Evolutionary conservation across 2,797 vertebrate genomes (phyloP).

Genomic region (Characodon lateralis): DNA sequence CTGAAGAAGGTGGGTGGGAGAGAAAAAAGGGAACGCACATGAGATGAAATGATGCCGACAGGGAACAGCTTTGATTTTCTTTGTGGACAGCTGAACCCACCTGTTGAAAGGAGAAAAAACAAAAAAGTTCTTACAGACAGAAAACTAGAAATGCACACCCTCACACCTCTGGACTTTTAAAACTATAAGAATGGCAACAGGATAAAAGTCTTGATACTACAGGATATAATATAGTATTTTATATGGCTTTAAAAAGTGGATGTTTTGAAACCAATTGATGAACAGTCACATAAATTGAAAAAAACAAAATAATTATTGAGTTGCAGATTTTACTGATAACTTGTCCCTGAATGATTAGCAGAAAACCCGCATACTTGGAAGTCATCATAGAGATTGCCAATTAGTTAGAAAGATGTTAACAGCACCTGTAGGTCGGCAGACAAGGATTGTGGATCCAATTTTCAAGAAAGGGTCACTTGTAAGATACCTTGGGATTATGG

Average conservation of each 20-base stretch:
- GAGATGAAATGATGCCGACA: slow-evolving; percentile 52
- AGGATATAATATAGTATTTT: not conserved
- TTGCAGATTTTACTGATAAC: not conserved
- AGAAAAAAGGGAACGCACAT: slow-evolving; percentile 9
- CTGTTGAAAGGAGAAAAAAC: slow-evolving; percentile 30
- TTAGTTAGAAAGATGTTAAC: not conserved
- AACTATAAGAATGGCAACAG: not conserved
- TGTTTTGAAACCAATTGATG: not conserved
- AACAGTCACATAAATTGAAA: not conserved
- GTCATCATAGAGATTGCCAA: not conserved
- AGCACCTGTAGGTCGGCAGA: not conserved
- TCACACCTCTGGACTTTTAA: not conserved
- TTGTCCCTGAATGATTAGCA: not conserved
- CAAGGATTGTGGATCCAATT: not conserved
- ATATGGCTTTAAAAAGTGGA: not conserved
- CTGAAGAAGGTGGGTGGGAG: slow-evolving; percentile 18
- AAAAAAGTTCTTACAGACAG: slow-evolving; percentile 16
- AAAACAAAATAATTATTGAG: not conserved
- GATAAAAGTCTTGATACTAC: not conserved
- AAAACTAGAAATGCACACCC: slow-evolving; percentile 1
- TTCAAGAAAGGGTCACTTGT: not conserved
- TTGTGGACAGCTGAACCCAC: slow-evolving; percentile 49
- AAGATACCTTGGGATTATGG: too few species aligned
- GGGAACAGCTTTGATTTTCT: slow-evolving; percentile 49
- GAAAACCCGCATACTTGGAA: not conserved